Evolutionary conservation across 2,113 vertebrate species (phyloP).

Genomic region (Pitta sordida): DNA sequence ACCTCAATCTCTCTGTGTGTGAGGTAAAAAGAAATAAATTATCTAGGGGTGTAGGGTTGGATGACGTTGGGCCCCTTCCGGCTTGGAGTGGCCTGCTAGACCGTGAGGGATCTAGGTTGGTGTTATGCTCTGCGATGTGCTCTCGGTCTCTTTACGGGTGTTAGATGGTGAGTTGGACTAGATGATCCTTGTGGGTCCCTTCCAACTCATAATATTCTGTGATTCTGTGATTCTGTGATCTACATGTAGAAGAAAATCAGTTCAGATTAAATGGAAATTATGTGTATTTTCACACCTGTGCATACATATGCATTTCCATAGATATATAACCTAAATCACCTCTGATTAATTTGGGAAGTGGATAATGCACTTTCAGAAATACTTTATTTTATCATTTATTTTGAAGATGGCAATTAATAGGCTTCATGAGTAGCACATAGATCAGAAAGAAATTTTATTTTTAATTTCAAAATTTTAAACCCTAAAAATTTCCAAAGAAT

Average conservation of each 20-base stretch:
- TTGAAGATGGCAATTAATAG: background rate
- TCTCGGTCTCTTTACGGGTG: too few relatives aligned
- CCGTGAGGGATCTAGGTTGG: too few relatives aligned
- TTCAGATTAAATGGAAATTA: background rate
- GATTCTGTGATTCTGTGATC: too few relatives aligned
- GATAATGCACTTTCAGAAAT: background rate
- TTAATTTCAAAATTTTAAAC: background rate
- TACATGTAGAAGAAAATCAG: too few relatives aligned
- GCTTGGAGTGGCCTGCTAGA: too few relatives aligned
- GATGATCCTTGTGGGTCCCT: too few relatives aligned
- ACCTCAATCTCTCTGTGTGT: background rate
- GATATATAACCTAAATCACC: rapidly evolving
- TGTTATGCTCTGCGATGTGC: too few relatives aligned
- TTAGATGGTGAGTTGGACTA: too few relatives aligned
- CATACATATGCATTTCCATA: background rate
- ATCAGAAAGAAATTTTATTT: background rate
- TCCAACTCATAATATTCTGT: too few relatives aligned
- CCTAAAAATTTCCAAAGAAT: background rate
- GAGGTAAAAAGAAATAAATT: rapidly evolving
- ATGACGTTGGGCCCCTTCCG: too few relatives aligned
- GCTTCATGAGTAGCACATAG: rapidly evolving
- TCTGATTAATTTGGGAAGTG: background rate
- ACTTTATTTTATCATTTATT: background rate
- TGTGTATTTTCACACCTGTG: background rate
- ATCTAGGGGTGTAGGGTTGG: too few relatives aligned